These are phyloP conservation scores for Diadumene lineata DNA, from an alignment of 92 coral and sea anemone genomes.

Conservation along the genomic window DNA sequence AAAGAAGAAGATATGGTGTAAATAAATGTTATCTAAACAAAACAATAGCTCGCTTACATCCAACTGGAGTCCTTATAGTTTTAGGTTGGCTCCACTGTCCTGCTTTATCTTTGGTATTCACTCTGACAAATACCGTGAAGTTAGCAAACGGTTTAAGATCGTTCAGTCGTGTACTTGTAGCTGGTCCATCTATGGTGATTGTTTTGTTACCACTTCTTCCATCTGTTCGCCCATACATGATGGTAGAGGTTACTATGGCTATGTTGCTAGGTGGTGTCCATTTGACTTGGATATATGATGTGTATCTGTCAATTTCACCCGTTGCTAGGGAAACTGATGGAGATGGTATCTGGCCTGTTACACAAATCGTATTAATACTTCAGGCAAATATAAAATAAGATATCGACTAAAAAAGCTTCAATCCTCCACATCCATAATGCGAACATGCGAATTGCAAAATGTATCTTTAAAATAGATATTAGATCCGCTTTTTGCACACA, in stretches of 20 bases:
- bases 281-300: background rate
- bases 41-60: background rate
- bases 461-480: no score
- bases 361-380: no score
- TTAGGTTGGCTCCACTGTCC: background rate
- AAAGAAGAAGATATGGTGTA: no score
- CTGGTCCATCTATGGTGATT: background rate
- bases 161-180: background rate
- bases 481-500: no score
- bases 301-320: background rate
- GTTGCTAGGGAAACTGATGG: background rate
- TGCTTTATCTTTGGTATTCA: background rate
- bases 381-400: no score
- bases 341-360: background rate
- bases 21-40: no score
- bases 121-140: background rate
- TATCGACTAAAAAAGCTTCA: no score
- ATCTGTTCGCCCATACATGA: background rate
- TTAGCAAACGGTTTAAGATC: background rate
- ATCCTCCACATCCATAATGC: no score
- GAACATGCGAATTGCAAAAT: no score
- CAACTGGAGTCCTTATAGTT: conserved; percentile 2
- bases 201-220: background rate
- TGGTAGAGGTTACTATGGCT: background rate
- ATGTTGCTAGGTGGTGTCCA: background rate